Evolutionary conservation across 2,113 vertebrate genomes (phyloP), one percentile per base, ranked within the genome.

Genomic region (Cynopterus brachyotis): DNA sequence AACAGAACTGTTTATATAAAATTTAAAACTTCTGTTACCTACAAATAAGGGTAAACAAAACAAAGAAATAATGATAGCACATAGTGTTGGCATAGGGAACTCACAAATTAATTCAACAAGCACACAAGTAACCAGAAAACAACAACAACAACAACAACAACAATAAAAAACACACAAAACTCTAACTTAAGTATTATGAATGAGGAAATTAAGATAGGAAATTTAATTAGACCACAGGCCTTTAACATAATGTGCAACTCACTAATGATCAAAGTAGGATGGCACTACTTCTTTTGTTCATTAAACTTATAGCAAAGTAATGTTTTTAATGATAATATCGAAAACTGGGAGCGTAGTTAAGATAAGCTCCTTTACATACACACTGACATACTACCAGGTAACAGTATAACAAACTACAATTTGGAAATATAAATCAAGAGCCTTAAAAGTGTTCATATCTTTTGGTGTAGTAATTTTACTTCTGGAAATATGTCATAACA

Each of bases 401-500:
- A 70, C 26, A 70, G 45, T n/a, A 3, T 47, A 30, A 83, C 24
- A 83, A 47, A 66, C 26, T 62, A 1, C 9, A 50, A 7, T 89
- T 35, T 81, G 62, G 24, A 28, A 60, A 15, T 35, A 50, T 35
- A 3, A 22, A 42, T 40, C 28, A 78, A 64, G 20, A 88, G 9
- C 42, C n/a, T 50, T 90, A 62, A 59, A 94, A 73, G 53, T 79
- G 19, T 73, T 69, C 70, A 62, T 55, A 16, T 3, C 12, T 73
- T 66, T 96, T 67, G 50, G 40, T 40, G 19, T 2, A 79, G n/a
- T 87, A 72, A 66, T 80, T 90, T 96, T 90, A 50, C 47, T 69
- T 89, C 30, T 89, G 17, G 28, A 19, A 86, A 55, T 47, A 91
- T 60, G 26, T 76, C 45, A 55, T 73, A 70, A 59, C 40, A 62